These are phyloP conservation scores for Acromyrmex echinatior DNA, from an alignment of 1,140 invertebrate genomes.

Conservation along the genomic window DNA sequence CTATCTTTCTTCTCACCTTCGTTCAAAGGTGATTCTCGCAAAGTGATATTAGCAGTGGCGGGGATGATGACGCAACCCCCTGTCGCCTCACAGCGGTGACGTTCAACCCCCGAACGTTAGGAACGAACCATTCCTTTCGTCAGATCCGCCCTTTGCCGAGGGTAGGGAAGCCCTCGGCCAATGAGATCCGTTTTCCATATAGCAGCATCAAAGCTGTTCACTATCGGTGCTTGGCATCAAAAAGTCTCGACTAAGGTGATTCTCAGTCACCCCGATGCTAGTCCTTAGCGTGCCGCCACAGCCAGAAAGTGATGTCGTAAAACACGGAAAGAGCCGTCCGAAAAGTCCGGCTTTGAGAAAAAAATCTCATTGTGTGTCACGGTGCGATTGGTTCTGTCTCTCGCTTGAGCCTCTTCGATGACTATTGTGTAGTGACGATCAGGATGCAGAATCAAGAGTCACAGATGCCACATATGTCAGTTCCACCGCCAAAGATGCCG, in stretches of 20 bases:
- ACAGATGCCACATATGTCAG: slow-evolving; percentile 74
- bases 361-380: slow-evolving; percentile 9
- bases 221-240: slow-evolving; percentile 71
- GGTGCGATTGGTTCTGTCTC: background rate
- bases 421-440: slow-evolving; percentile 43
- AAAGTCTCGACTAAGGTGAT: slow-evolving; percentile 79
- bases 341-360: slow-evolving; percentile 38
- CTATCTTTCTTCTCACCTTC: slow-evolving; percentile 69
- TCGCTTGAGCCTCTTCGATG: background rate
- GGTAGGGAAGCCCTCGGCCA: slow-evolving; percentile 79
- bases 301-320: slow-evolving; percentile 5
- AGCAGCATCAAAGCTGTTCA: slow-evolving; percentile 72
- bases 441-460: slow-evolving; percentile 79
- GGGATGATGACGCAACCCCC: slow-evolving; percentile 58
- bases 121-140: slow-evolving; percentile 70
- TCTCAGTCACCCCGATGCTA: slow-evolving; percentile 78
- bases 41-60: slow-evolving; percentile 35
- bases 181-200: slow-evolving; percentile 57
- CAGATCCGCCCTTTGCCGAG: slow-evolving; percentile 77
- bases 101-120: slow-evolving; percentile 66
- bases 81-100: slow-evolving; percentile 27
- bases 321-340: background rate
- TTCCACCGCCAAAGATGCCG: slow-evolving; percentile 75
- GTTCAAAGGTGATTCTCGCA: slow-evolving; percentile 52
- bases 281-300: slow-evolving; percentile 2